These are phyloP conservation scores for Xenopus tropicalis DNA, from an alignment of 2,113 vertebrate species.

Conservation along the genomic window DNA sequence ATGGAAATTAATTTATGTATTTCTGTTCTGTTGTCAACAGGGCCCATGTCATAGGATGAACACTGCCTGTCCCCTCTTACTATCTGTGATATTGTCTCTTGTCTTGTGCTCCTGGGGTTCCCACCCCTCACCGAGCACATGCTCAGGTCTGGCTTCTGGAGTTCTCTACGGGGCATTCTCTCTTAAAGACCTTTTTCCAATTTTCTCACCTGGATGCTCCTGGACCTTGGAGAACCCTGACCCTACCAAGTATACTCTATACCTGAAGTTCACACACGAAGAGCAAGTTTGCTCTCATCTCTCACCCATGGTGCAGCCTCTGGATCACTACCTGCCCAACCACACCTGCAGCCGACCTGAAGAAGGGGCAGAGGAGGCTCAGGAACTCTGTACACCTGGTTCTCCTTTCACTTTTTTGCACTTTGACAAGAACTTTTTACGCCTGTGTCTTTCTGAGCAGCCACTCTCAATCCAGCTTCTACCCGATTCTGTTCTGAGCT, in stretches of 20 bases:
- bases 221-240: slow-evolving; percentile 98
- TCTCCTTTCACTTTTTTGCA: slow-evolving; percentile 86
- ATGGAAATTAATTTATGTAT: slow-evolving; percentile 13
- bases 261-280: slow-evolving; percentile 90
- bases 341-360: slow-evolving; percentile 81
- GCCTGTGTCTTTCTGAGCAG: slow-evolving; percentile 80
- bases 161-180: slow-evolving; percentile 98
- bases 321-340: slow-evolving; percentile 93
- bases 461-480: slow-evolving; percentile 65
- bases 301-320: slow-evolving; percentile 87
- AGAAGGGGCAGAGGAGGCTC: slow-evolving; percentile 65
- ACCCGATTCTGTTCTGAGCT: slow-evolving; percentile 77
- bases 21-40: slow-evolving; percentile 61
- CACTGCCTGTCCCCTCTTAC: slow-evolving; percentile 98
- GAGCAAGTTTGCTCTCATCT: slow-evolving; percentile 85
- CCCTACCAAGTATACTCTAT: slow-evolving; percentile 97
- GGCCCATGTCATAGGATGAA: slow-evolving; percentile 99
- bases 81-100: slow-evolving; percentile 96
- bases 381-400: slow-evolving; percentile 77
- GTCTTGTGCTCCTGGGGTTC: slow-evolving; percentile 80
- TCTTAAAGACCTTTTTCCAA: slow-evolving; percentile 94
- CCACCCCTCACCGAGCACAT: slow-evolving; percentile 82
- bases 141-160: slow-evolving; percentile 91
- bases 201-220: slow-evolving; percentile 85
- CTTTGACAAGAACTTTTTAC: slow-evolving; percentile 97